These are phyloP conservation scores for Lucinisca nassula DNA, from an alignment of 2,888 invertebrate genomes.

Conservation along the genomic window DNA sequence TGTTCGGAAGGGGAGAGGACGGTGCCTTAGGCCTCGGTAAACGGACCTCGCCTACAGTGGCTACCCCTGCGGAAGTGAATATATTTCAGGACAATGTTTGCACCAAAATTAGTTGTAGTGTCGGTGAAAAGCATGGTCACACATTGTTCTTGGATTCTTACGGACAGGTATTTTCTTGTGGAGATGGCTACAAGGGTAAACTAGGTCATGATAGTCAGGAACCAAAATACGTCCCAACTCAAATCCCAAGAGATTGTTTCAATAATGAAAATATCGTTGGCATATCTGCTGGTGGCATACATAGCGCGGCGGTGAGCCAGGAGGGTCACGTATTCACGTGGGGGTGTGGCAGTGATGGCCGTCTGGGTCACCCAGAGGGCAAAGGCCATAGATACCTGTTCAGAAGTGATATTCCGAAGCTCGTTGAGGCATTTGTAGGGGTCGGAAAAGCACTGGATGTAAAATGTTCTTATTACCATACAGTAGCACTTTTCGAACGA, in stretches of 20 bases:
- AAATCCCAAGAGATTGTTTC: constrained; percentile 67
- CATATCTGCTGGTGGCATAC: constrained; percentile 78
- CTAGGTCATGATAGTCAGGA: constrained; percentile 76
- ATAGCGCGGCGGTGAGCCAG: constrained; percentile 75
- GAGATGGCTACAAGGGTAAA: constrained; percentile 81
- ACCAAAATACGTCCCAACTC: constrained; percentile 54
- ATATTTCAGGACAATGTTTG: constrained; percentile 38
- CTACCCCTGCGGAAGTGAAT: constrained; percentile 41
- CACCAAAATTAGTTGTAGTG: constrained; percentile 76
- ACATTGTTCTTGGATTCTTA: constrained; percentile 70
- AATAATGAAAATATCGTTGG: constrained; percentile 63
- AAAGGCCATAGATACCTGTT: constrained; percentile 80
- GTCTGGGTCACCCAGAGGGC: constrained; percentile 80
- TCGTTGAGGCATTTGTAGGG: constrained; percentile 67
- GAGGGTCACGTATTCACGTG: constrained; percentile 77
- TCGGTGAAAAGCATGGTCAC: constrained; percentile 81
- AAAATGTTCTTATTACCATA: constrained; percentile 77
- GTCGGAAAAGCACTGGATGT: constrained; percentile 58
- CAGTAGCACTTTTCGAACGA: constrained; percentile 67
- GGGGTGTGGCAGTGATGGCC: constrained; percentile 82
- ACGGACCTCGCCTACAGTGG: constrained; percentile 7
- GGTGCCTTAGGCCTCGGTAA: constrained; percentile 73
- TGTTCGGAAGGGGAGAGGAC: constrained; percentile 75
- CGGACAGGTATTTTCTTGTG: constrained; percentile 74
- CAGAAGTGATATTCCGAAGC: constrained; percentile 73